These are phyloP conservation scores for Prionace glauca DNA, from an alignment of 2,797 vertebrate species.

Conservation along the genomic window DNA sequence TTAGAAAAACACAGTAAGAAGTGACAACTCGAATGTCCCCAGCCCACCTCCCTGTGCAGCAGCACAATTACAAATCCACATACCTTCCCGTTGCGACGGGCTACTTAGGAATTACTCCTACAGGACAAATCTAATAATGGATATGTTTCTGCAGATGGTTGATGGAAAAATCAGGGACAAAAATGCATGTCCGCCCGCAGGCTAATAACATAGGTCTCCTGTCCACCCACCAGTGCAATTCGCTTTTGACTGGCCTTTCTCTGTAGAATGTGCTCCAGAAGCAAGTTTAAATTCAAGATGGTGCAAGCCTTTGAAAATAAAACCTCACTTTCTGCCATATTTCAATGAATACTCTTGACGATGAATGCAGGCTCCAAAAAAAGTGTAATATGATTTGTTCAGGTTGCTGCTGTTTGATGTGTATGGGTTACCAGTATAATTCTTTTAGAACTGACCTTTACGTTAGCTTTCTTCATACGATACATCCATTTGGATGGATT, in stretches of 20 bases:
- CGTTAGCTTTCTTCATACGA: background rate
- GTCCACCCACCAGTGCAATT: background rate
- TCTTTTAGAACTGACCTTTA: background rate
- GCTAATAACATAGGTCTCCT: background rate
- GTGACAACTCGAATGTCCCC: background rate
- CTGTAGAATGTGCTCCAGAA: background rate
- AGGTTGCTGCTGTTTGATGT: background rate
- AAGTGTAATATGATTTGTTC: background rate
- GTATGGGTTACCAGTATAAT: background rate
- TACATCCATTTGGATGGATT: background rate
- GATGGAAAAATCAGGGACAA: background rate
- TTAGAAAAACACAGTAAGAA: background rate
- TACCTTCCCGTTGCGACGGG: background rate
- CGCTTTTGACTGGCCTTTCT: background rate
- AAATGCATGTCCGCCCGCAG: background rate
- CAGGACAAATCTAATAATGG: slow-evolving; percentile 22
- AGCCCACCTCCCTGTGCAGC: background rate
- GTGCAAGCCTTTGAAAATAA: background rate
- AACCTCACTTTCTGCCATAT: background rate
- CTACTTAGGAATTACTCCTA: slow-evolving; percentile 30
- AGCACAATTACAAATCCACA: background rate
- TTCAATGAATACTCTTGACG: background rate
- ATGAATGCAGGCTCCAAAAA: background rate
- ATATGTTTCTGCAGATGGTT: slow-evolving; percentile 13
- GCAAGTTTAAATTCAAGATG: background rate